A percentile compares a stretch with the other conserved stretches of the same genome.
Evolutionary conservation across 2,888 invertebrate genomes (phyloP).

Genomic region (Phalangium opilio): DNA sequence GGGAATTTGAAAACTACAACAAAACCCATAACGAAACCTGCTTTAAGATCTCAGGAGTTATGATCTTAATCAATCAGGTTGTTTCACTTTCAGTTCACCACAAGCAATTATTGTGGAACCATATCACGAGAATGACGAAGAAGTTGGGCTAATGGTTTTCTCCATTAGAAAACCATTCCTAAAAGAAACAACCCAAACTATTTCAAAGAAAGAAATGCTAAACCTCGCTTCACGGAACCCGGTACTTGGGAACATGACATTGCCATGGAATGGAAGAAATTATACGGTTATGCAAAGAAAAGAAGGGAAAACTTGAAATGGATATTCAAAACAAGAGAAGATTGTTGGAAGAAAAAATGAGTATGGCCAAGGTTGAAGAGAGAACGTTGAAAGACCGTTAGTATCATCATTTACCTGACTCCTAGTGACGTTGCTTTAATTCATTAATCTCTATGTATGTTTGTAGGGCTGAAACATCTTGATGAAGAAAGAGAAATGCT

Average conservation of each 20-base stretch:
- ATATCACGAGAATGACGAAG: conserved; percentile 76
- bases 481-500: no score
- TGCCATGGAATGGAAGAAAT: conserved; percentile 90
- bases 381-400: no score
- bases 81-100: conserved; percentile 52
- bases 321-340: conserved; percentile 52
- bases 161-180: no score
- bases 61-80: no score
- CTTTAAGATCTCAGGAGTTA: no score
- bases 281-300: conserved; percentile 78
- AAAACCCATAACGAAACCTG: no score
- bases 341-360: conserved; percentile 31
- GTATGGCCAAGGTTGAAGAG: no score
- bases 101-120: conserved; percentile 85
- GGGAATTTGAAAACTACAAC: no score
- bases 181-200: conserved; percentile 57
- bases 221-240: conserved; percentile 75
- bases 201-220: conserved; percentile 62
- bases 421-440: no score
- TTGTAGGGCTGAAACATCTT: no score
- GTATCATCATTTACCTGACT: no score
- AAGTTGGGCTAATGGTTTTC: conserved; percentile 55
- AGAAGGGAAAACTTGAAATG: conserved; percentile 72
- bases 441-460: no score
- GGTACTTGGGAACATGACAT: conserved; percentile 90